phyloP scores from a whole-genome alignment of 2,888 invertebrate species.

The Melieria picta region DNA sequence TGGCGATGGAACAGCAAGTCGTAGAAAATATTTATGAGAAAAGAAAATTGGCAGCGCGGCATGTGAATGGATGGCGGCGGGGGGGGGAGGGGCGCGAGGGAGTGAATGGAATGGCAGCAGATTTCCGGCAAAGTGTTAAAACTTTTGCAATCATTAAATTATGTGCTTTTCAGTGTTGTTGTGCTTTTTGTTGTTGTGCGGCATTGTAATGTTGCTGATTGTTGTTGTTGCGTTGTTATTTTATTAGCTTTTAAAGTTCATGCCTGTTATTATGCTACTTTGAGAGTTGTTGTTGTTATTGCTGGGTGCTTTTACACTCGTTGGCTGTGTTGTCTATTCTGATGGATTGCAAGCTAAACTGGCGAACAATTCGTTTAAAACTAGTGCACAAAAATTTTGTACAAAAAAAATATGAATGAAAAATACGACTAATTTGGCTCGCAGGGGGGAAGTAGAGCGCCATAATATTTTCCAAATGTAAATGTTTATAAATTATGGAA shows the following conservation, averaged over 20 bases:
- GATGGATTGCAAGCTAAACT: too few relatives aligned
- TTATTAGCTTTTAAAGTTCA: slow-evolving; percentile 30
- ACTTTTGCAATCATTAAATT: slow-evolving; percentile 36
- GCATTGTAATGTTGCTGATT: slow-evolving; percentile 4
- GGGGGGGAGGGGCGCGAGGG: not conserved
- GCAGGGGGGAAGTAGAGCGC: too few relatives aligned
- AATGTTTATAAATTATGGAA: too few relatives aligned
- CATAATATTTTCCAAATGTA: too few relatives aligned
- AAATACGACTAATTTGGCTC: too few relatives aligned
- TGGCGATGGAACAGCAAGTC: too few relatives aligned
- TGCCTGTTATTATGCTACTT: slow-evolving; percentile 11
- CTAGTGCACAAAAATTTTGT: too few relatives aligned
- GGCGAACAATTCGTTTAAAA: too few relatives aligned
- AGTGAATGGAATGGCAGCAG: slow-evolving; percentile 12
- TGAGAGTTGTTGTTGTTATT: slow-evolving; percentile 9
- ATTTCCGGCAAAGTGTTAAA: slow-evolving; percentile 28
- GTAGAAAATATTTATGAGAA: too few relatives aligned
- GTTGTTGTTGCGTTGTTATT: slow-evolving; percentile 18
- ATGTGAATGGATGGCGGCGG: not conserved
- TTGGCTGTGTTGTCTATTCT: not conserved
- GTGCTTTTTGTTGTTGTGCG: not conserved
- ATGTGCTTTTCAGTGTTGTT: slow-evolving; percentile 13
- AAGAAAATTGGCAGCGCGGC: too few relatives aligned
- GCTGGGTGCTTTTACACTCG: not conserved
- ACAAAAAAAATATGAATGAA: too few relatives aligned